A percentile compares a stretch with the other conserved stretches of the same genome.
Evolutionary conservation across 2,888 invertebrate genomes (phyloP).

Genomic region (Heteropelma amictum): DNA sequence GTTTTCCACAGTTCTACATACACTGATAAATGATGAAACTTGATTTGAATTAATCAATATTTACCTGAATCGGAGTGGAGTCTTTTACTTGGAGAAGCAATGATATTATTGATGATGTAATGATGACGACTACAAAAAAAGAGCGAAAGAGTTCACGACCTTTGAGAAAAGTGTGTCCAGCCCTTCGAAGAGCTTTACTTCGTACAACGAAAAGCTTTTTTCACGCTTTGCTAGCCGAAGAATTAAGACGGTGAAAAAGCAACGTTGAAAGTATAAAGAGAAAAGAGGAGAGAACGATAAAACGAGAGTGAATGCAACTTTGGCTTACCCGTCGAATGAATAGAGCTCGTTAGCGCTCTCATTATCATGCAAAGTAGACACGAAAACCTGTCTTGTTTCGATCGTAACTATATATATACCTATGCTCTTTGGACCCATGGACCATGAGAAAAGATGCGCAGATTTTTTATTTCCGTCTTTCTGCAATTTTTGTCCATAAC

Average conservation of each 20-base stretch:
- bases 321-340: conserved; percentile 59
- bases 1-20: too few species aligned
- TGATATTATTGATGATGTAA: conserved; percentile 8
- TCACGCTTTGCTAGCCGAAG: conserved; percentile 44
- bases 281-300: conserved; percentile 41
- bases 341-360: conserved; percentile 69
- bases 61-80: neutral
- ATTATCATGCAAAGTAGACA: conserved; percentile 67
- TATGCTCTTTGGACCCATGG: conserved; percentile 1
- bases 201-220: conserved; percentile 20
- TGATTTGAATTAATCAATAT: neutral
- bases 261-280: conserved; percentile 26
- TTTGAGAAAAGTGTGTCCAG: conserved; percentile 16
- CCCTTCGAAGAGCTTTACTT: neutral
- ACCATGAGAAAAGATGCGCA: conserved; percentile 17
- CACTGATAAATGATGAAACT: too few species aligned
- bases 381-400: conserved; percentile 60
- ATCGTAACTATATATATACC: conserved; percentile 42
- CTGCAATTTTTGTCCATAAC: conserved; percentile 4
- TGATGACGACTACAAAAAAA: conserved; percentile 12
- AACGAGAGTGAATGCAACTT: conserved; percentile 47
- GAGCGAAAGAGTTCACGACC: conserved; percentile 30
- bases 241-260: conserved; percentile 45
- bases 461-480: conserved; percentile 29
- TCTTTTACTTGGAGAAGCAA: neutral